Percentiles rank a stretch among this genome's conserved stretches.
These are phyloP conservation scores for Drosophila pegasa DNA, from an alignment of 2,888 invertebrate species.

Conservation along the genomic window DNA sequence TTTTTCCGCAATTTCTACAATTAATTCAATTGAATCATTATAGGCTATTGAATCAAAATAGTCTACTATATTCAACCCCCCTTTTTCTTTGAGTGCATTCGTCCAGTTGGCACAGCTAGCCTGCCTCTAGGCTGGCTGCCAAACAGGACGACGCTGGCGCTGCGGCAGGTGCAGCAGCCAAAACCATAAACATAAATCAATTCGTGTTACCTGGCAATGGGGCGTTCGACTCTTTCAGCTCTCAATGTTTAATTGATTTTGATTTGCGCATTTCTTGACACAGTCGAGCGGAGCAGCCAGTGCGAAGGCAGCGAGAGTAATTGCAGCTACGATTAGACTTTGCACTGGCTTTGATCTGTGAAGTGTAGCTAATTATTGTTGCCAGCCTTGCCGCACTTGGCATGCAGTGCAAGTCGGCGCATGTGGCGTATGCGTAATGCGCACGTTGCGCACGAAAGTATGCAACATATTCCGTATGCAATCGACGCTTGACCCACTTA, in stretches of 20 bases:
- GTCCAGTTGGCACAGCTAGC: conserved; percentile 15
- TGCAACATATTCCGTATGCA: conserved; percentile 52
- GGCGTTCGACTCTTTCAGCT: conserved; percentile 47
- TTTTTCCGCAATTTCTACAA: too few species aligned
- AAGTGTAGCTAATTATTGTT: conserved; percentile 45
- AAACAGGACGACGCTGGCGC: conserved; percentile 18
- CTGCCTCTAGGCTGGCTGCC: conserved; percentile 26
- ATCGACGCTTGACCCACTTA: conserved; percentile 53
- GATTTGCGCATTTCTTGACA: neutral
- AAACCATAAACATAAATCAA: conserved; percentile 58
- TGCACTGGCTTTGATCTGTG: conserved; percentile 11
- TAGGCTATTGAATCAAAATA: neutral
- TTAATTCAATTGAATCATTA: neutral
- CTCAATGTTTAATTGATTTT: conserved; percentile 60
- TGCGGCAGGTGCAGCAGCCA: conserved; percentile 12
- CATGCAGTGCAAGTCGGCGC: conserved; percentile 40
- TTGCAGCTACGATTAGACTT: neutral
- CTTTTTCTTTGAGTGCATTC: conserved; percentile 3
- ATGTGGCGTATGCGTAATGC: conserved; percentile 61
- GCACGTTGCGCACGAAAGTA: conserved; percentile 24
- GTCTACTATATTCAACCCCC: too few species aligned
- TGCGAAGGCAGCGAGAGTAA: neutral
- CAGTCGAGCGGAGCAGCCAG: neutral
- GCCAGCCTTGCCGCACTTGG: conserved; percentile 1
- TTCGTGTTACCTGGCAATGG: conserved; percentile 50